A percentile compares a stretch with the other conserved stretches of the same genome.
These are phyloP conservation scores for Argyresthia goedartella DNA, from an alignment of 2,888 invertebrate genomes.

Conservation along the genomic window DNA sequence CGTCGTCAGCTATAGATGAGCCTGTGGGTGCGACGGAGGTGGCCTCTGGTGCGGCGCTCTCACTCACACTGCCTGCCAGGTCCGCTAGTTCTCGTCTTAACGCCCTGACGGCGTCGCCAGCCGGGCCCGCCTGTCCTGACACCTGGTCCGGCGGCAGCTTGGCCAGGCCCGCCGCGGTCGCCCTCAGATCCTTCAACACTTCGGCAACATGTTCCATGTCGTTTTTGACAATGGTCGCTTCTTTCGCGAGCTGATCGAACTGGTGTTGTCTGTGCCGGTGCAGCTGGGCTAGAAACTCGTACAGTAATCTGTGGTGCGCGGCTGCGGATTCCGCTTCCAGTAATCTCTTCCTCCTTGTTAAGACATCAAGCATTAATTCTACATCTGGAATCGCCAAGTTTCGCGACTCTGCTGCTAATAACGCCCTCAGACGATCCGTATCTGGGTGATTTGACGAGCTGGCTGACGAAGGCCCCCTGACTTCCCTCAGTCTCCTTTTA, in stretches of 20 bases:
- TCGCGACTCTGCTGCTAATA: conserved; percentile 77
- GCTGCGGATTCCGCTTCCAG: conserved; percentile 85
- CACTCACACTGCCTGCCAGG: conserved; percentile 52
- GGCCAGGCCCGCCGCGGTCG: conserved; percentile 14
- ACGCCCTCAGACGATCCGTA: conserved; percentile 69
- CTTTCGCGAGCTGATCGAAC: conserved; percentile 67
- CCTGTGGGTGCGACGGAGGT: conserved; percentile 9
- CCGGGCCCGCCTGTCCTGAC: conserved; percentile 23
- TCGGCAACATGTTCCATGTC: conserved; percentile 79
- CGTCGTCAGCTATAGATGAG: conserved; percentile 23
- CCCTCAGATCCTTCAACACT: conserved; percentile 13
- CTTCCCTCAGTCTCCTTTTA: conserved; percentile 6
- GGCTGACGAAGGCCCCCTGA: conserved; percentile 11
- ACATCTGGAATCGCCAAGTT: conserved; percentile 83
- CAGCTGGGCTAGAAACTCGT: conserved; percentile 86
- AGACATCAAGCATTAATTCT: conserved; percentile 83
- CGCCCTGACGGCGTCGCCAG: conserved; percentile 24
- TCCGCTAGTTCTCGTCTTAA: conserved; percentile 45
- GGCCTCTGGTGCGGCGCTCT: conserved; percentile 21
- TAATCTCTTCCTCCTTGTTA: conserved; percentile 83
- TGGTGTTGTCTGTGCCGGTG: conserved; percentile 76
- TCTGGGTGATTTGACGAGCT: conserved; percentile 30
- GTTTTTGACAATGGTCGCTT: conserved; percentile 81
- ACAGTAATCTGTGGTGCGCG: conserved; percentile 84
- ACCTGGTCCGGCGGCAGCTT: conserved; percentile 39